phyloP scores from a whole-genome alignment of 2,797 vertebrate species.

The Propithecus deckenii region DNA sequence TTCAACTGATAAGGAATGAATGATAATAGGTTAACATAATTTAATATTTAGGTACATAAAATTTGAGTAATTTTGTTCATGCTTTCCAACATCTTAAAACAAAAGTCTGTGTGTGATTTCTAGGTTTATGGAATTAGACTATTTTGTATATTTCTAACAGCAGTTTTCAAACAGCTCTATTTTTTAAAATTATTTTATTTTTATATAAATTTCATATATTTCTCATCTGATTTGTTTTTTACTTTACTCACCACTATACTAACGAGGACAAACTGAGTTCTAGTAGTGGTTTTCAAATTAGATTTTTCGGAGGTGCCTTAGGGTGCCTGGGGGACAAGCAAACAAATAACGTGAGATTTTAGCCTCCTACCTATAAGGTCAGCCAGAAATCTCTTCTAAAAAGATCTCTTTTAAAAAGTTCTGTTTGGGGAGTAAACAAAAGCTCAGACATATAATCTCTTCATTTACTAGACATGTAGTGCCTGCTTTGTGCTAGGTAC shows the following conservation, averaged over 20 bases:
- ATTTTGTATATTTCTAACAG: neutral
- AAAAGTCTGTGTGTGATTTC: neutral
- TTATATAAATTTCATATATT: no score
- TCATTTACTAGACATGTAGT: neutral
- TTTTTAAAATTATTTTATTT: no score
- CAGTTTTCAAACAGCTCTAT: neutral
- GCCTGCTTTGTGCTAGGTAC: neutral
- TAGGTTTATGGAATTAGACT: neutral
- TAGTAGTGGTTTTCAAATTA: neutral
- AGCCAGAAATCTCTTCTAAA: conserved; percentile 2
- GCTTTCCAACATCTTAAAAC: neutral
- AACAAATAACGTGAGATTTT: neutral
- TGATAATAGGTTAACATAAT: neutral
- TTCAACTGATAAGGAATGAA: neutral
- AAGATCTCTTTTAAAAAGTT: neutral
- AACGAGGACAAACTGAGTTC: neutral
- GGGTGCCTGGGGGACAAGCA: neutral
- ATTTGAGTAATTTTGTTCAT: neutral
- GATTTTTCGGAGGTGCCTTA: neutral
- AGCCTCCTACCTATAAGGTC: neutral
- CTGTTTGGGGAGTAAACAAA: conserved; percentile 10
- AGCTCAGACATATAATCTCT: neutral
- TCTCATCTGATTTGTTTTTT: no score
- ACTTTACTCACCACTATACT: no score
- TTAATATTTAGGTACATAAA: neutral